Evolutionary conservation across 2,888 invertebrate genomes (phyloP).

Genomic region (Agapostemon virescens): DNA sequence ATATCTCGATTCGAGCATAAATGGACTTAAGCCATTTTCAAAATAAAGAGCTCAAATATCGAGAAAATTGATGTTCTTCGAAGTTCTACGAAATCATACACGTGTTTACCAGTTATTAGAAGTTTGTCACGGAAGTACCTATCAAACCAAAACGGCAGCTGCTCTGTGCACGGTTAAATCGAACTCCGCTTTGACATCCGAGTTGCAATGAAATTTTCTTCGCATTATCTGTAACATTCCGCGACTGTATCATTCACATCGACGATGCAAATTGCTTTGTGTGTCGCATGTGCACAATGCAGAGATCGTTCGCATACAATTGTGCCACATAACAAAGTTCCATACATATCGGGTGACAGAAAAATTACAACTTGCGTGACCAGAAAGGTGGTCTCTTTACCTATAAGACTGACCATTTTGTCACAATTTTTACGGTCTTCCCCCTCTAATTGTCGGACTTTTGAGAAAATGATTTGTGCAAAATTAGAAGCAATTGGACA

Average conservation of each 20-base stretch:
- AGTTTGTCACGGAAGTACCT: constrained; percentile 9
- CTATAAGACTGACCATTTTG: too few relatives aligned
- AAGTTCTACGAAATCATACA: not conserved
- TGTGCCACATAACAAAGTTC: constrained; percentile 11
- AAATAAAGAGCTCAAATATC: too few relatives aligned
- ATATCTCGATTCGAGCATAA: too few relatives aligned
- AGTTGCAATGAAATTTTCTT: constrained; percentile 26
- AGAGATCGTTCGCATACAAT: constrained; percentile 10
- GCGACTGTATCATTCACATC: constrained; percentile 9
- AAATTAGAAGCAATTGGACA: too few relatives aligned
- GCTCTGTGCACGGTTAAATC: not conserved
- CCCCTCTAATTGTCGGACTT: too few relatives aligned
- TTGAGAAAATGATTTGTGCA: too few relatives aligned
- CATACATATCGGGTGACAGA: not conserved
- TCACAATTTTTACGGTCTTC: too few relatives aligned
- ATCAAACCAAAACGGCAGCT: constrained; percentile 10
- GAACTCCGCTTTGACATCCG: not conserved
- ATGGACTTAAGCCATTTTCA: too few relatives aligned
- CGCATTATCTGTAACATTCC: constrained; percentile 33
- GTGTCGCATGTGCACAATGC: not conserved
- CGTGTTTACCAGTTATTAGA: not conserved
- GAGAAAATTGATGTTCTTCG: not conserved
- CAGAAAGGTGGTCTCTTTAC: too few relatives aligned
- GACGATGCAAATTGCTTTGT: constrained; percentile 28
- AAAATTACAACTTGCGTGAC: not conserved